Evolutionary conservation across 2,797 vertebrate genomes (phyloP).

Genomic region (Silurus lanzhouensis): DNA sequence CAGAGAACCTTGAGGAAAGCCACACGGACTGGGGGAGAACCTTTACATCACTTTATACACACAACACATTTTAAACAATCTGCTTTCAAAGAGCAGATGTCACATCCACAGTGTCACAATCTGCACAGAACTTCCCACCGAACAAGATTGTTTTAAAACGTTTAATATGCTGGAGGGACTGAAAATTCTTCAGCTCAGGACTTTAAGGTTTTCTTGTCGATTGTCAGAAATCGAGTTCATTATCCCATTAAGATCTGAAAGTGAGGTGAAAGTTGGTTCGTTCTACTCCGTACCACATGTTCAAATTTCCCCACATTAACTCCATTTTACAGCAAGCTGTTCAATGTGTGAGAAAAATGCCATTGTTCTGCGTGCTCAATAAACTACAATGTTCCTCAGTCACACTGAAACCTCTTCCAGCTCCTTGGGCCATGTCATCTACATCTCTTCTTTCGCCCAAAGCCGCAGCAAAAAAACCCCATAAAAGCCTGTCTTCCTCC

Average conservation of each 20-base stretch:
- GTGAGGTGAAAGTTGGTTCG: background rate
- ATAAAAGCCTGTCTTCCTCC: background rate
- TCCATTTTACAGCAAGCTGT: background rate
- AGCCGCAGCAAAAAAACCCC: background rate
- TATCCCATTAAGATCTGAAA: background rate
- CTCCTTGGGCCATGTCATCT: background rate
- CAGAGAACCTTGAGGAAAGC: background rate
- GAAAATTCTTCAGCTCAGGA: background rate
- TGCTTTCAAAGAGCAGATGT: background rate
- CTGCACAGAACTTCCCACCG: background rate
- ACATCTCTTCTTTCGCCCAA: background rate
- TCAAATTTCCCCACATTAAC: background rate
- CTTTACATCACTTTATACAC: background rate
- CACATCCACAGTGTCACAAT: background rate
- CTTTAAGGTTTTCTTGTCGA: background rate
- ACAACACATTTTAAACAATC: background rate
- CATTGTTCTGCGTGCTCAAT: background rate
- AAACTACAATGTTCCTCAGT: background rate
- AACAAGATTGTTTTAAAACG: background rate
- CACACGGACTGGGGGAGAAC: background rate
- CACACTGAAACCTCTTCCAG: constrained; percentile 12
- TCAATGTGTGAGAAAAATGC: background rate
- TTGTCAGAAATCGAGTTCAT: background rate
- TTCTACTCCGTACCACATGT: background rate
- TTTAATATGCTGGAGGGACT: background rate